Percentiles rank a stretch among this genome's conserved stretches.
phyloP scores from a whole-genome alignment of 2,113 vertebrate genomes.

The Fulica atra region DNA sequence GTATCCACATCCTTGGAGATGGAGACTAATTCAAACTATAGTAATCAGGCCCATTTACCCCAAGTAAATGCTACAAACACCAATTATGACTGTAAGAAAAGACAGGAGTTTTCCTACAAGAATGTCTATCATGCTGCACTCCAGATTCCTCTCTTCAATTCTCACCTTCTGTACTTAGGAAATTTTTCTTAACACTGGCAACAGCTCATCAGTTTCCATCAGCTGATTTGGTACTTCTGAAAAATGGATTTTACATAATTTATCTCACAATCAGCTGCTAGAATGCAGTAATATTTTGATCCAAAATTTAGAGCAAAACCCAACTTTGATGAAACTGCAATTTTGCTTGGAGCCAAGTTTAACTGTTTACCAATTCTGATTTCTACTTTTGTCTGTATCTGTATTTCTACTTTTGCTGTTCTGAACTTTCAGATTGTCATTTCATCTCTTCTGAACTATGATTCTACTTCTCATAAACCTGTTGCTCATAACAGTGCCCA shows the following conservation, averaged over 20 bases:
- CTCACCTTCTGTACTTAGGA: background rate
- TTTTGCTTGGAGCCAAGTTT: background rate
- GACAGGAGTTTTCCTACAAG: background rate
- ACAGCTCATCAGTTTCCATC: background rate
- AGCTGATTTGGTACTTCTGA: background rate
- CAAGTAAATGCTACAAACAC: background rate
- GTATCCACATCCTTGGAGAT: background rate
- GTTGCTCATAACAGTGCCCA: background rate
- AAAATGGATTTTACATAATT: background rate
- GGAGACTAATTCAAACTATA: background rate
- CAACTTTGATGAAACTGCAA: background rate
- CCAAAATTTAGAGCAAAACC: background rate
- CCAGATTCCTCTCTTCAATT: background rate
- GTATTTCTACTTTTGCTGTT: background rate
- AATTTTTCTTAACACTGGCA: background rate
- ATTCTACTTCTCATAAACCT: background rate
- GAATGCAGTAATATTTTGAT: background rate
- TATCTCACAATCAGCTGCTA: background rate
- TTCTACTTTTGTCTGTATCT: background rate
- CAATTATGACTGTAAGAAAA: background rate
- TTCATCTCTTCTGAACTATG: background rate
- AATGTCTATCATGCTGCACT: background rate
- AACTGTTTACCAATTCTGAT: background rate
- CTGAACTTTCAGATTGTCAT: background rate
- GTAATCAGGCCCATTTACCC: background rate